These are phyloP conservation scores for Taxidea taxus DNA, from an alignment of 2,113 vertebrate genomes.

Conservation along the genomic window DNA sequence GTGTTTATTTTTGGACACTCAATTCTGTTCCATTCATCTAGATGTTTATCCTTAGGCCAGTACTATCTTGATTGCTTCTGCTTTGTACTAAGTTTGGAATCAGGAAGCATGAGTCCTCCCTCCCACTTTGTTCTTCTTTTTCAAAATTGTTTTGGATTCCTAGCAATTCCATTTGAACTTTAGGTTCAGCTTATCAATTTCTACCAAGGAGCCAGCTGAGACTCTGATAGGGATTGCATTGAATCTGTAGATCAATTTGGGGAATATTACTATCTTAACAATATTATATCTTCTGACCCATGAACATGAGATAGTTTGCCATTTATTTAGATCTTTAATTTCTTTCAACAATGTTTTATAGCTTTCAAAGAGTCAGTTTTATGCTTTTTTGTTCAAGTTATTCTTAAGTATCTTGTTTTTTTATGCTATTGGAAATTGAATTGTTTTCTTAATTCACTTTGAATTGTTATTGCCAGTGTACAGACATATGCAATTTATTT, in stretches of 20 bases:
- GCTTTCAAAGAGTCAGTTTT: neutral
- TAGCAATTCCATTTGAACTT: neutral
- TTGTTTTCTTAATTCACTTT: neutral
- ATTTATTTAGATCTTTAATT: conserved; percentile 6
- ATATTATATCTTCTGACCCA: neutral
- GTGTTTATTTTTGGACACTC: neutral
- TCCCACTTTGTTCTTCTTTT: neutral
- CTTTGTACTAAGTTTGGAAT: neutral
- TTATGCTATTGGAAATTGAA: neutral
- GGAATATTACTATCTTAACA: neutral
- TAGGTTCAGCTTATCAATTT: neutral
- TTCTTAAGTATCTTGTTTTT: neutral
- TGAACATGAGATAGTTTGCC: neutral
- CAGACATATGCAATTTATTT: neutral
- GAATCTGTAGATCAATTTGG: neutral
- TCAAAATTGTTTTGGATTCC: neutral
- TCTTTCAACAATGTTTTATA: neutral
- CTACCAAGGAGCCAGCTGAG: neutral
- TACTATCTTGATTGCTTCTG: neutral
- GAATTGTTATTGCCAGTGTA: neutral
- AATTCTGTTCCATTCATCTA: neutral
- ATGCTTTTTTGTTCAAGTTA: neutral
- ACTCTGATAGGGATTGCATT: neutral
- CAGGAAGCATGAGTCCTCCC: neutral
- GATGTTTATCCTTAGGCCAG: neutral